Evolutionary conservation across 2,888 invertebrate genomes (phyloP).

Genomic region (Dicranocentrus wangi): DNA sequence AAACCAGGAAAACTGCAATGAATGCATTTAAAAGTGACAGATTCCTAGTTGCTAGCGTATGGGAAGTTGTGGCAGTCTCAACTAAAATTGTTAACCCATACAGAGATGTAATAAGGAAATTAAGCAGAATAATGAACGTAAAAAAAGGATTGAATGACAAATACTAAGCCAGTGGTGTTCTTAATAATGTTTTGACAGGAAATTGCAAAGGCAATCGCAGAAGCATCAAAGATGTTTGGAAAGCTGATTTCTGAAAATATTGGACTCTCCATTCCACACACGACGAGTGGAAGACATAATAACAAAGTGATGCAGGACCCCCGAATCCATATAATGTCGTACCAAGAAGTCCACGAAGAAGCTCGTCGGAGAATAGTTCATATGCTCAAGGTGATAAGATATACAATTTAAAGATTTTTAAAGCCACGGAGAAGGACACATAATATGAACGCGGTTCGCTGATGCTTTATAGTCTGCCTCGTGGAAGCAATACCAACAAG

Average conservation of each 20-base stretch:
- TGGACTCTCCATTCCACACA: slow-evolving; percentile 20
- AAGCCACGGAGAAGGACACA: slow-evolving; percentile 79
- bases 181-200: slow-evolving; percentile 25
- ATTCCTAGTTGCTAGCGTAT: slow-evolving; percentile 81
- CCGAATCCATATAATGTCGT: no score
- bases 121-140: background rate
- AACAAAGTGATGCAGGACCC: slow-evolving; percentile 63
- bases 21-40: slow-evolving; percentile 80
- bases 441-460: no score
- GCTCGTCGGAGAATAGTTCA: no score
- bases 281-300: slow-evolving; percentile 27
- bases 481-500: slow-evolving; percentile 81
- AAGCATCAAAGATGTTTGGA: slow-evolving; percentile 53
- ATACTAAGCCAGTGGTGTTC: no score
- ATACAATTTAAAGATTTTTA: no score
- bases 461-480: slow-evolving; percentile 75
- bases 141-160: background rate
- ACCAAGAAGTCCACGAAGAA: no score
- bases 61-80: slow-evolving; percentile 78
- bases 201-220: slow-evolving; percentile 50
- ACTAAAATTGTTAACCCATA: slow-evolving; percentile 80
- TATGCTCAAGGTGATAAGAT: no score
- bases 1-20: slow-evolving; percentile 77
- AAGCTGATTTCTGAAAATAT: slow-evolving; percentile 51
- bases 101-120: slow-evolving; percentile 74